Percentiles rank a stretch among this genome's conserved stretches.
phyloP scores from a whole-genome alignment of 2,797 vertebrate genomes.

The Neosilurus hyrtlii region DNA sequence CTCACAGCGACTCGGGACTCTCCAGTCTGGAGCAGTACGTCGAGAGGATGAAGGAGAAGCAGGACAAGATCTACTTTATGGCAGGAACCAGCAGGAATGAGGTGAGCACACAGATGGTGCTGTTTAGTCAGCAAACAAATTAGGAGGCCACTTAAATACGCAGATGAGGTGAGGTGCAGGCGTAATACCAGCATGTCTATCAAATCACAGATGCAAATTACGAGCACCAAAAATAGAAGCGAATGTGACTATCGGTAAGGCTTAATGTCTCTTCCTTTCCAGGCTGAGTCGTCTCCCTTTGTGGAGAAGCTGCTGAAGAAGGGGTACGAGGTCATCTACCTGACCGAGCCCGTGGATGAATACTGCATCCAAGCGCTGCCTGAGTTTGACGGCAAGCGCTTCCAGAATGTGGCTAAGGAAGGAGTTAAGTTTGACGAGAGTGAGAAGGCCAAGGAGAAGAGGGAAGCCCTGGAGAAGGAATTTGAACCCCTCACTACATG shows the following conservation, averaged over 20 bases:
- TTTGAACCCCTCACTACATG: constrained; percentile 94
- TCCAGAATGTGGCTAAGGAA: constrained; percentile 98
- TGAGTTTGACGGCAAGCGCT: constrained; percentile 95
- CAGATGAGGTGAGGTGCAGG: background rate
- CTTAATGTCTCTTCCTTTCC: background rate
- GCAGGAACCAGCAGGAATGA: constrained; percentile 93
- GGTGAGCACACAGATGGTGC: constrained; percentile 65
- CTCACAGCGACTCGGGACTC: constrained; percentile 79
- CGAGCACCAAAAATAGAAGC: background rate
- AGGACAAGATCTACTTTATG: constrained; percentile 99
- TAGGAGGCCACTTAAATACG: background rate
- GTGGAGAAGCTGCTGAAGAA: constrained; percentile 95
- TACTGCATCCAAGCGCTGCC: constrained; percentile 98
- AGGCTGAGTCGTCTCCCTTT: constrained; percentile 96
- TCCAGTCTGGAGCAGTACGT: constrained; percentile 94
- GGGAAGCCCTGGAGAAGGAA: constrained; percentile 89
- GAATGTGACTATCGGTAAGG: background rate
- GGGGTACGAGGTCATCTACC: constrained; percentile 96
- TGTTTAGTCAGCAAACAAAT: background rate
- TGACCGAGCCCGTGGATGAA: constrained; percentile 97
- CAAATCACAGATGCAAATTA: background rate
- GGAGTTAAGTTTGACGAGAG: constrained; percentile 95
- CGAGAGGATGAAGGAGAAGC: constrained; percentile 99
- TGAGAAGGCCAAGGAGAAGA: constrained; percentile 89
- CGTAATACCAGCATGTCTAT: background rate